Conservation (phyloP, 2,113 vertebrate genomes). For the Scomber colias region DNA sequence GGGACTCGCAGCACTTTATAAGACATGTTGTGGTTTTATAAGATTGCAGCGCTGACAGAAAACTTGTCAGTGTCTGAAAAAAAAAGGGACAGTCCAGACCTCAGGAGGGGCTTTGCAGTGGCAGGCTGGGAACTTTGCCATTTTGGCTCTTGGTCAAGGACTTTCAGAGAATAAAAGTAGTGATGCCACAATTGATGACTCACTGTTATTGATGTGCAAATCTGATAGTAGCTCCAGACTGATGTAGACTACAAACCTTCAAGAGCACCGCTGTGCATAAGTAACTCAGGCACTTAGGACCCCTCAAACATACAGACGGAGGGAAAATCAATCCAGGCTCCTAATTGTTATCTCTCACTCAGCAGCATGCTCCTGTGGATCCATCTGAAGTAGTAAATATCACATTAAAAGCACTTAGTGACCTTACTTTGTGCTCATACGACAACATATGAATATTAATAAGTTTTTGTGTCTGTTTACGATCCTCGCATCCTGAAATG, state of each 20-base stretch:
- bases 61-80: not conserved
- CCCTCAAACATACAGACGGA: slow-evolving; percentile 12
- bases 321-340: slow-evolving; percentile 29
- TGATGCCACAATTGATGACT: not conserved
- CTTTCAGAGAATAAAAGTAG: slow-evolving; percentile 1
- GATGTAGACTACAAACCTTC: slow-evolving; percentile 6
- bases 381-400: not conserved
- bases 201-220: slow-evolving; percentile 37
- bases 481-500: not conserved
- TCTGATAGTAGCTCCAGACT: not conserved
- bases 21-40: not conserved
- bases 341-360: slow-evolving; percentile 33
- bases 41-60: not conserved
- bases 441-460: slow-evolving; percentile 25
- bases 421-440: not conserved
- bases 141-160: not conserved
- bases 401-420: slow-evolving; percentile 21
- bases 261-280: slow-evolving; percentile 36
- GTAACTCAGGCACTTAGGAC: slow-evolving; percentile 5
- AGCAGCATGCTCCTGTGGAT: not conserved
- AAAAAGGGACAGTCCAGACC: not conserved
- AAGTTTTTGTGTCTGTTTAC: not conserved
- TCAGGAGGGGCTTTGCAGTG: not conserved
- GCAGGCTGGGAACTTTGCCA: not conserved
- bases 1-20: not conserved